Evolutionary conservation across 2,888 invertebrate genomes (phyloP), one percentile per base, ranked within the genome.

Genomic region (Biston stratarius): DNA sequence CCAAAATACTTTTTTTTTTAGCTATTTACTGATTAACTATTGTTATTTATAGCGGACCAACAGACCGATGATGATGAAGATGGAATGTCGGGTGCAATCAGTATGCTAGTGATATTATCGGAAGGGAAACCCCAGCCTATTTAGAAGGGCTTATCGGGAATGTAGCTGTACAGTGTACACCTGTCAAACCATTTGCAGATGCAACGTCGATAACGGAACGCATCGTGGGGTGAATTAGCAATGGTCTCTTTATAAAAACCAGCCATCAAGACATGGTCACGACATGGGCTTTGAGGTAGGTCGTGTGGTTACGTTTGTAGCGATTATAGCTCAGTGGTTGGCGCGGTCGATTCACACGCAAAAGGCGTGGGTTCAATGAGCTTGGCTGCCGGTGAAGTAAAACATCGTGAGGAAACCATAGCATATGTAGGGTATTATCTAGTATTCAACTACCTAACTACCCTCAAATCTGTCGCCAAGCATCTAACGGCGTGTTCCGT

Each of bases 181-280:
- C 58, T 53, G 64, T 52, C 64, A 59, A 33, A 47, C 64, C 64
- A 24, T 59, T 57, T 24, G 38, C 10, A 63, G 57, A 47, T 40
- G 47, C 47, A 34, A 15, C 14, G 52, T 51, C 51, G n/a, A 47
- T 36, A 56, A 36, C n/a, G 44, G 42, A 8, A 40, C 15, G 62
- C 62, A 10, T 24, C 45, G 53, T 15, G 52, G 45, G 36, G 8
- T 24, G 53, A 61, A 47, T 51, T n/a, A n/a, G 48, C 33, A 48
- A 48, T 48, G 33, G 11, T 11, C 24, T 24, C 24, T 3, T 15
- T 48, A 15, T 5, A 24, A 34, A 51, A 1, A 6, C 9, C 3
- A 10, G 40, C 40, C 5, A 36, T 36, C 36, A 36, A 36, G 7
- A 6, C 36, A 6, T 36, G 36, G 36, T 36, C 36, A 36, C 36